These are phyloP conservation scores for Dorcus hopei DNA, from an alignment of 2,888 invertebrate genomes.

Conservation along the genomic window DNA sequence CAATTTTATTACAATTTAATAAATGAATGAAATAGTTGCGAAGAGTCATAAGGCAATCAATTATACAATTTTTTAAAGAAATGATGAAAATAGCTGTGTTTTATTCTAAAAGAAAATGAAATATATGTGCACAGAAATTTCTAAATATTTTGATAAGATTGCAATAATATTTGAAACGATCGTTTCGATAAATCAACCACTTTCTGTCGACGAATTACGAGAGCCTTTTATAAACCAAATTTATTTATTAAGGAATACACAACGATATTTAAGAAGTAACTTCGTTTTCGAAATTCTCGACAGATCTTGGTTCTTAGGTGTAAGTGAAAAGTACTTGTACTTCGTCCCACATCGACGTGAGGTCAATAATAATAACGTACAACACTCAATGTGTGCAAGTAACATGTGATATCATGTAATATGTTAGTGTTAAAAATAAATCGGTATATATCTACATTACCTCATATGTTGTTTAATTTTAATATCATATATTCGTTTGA, in stretches of 20 bases:
- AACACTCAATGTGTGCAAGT: constrained; percentile 53
- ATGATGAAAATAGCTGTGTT: constrained; percentile 45
- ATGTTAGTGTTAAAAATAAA: constrained; percentile 53
- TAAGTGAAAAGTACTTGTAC: constrained; percentile 42
- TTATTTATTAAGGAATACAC: constrained; percentile 26
- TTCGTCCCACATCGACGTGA: constrained; percentile 50
- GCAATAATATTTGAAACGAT: constrained; percentile 42
- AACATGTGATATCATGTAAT: constrained; percentile 53
- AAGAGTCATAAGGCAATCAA: constrained; percentile 44
- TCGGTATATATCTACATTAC: constrained; percentile 48
- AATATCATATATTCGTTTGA: no score
- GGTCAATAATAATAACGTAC: constrained; percentile 52
- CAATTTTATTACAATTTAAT: constrained; percentile 34
- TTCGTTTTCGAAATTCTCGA: constrained; percentile 10
- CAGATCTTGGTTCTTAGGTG: constrained; percentile 14
- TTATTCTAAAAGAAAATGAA: constrained; percentile 44
- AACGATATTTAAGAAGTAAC: constrained; percentile 21
- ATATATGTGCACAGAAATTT: constrained; percentile 44
- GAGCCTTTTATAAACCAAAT: constrained; percentile 12
- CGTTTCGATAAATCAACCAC: constrained; percentile 11
- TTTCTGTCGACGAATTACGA: constrained; percentile 23
- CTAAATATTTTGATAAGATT: constrained; percentile 50
- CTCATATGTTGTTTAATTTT: constrained; percentile 47
- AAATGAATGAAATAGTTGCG: constrained; percentile 26
- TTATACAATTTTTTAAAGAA: constrained; percentile 41